phyloP scores from a whole-genome alignment of 2,113 vertebrate species.

The Xenopus borealis region DNA sequence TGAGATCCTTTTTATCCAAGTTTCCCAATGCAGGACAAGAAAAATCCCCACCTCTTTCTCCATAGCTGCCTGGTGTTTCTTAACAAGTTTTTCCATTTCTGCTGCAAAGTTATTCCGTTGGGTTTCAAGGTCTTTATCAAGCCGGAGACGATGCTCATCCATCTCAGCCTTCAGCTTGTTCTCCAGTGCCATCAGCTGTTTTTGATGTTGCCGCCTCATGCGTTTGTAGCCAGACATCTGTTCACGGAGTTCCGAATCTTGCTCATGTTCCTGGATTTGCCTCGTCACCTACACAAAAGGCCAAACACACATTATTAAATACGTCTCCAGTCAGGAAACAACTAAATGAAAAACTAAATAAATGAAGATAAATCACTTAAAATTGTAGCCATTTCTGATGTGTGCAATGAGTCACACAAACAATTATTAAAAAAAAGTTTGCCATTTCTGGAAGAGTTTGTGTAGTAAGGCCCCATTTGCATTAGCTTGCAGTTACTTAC shows the following conservation, averaged over 20 bases:
- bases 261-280: slow-evolving; percentile 97
- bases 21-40: too few species aligned
- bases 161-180: slow-evolving; percentile 97
- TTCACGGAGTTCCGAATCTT: slow-evolving; percentile 94
- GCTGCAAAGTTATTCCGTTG: slow-evolving; percentile 92
- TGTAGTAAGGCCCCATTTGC: too few species aligned
- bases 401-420: too few species aligned
- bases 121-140: slow-evolving; percentile 98
- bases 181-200: slow-evolving; percentile 93
- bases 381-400: too few species aligned
- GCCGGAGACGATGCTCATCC: slow-evolving; percentile 93
- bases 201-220: slow-evolving; percentile 97
- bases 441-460: too few species aligned
- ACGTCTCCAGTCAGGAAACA: background rate
- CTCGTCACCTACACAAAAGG: slow-evolving; percentile 81
- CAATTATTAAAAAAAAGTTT: too few species aligned
- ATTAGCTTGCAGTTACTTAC: slow-evolving; percentile 60
- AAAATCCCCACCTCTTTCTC: slow-evolving; percentile 87
- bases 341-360: background rate
- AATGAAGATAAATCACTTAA: too few species aligned
- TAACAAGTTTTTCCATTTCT: slow-evolving; percentile 97
- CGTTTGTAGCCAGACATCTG: slow-evolving; percentile 98
- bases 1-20: too few species aligned
- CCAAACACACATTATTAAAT: slow-evolving; percentile 25
- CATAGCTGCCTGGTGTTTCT: slow-evolving; percentile 93